Base-by-base conservation (phyloP, 37 sponge, comb jelly and placozoan species). In the Aplysina aerophoba region DNA sequence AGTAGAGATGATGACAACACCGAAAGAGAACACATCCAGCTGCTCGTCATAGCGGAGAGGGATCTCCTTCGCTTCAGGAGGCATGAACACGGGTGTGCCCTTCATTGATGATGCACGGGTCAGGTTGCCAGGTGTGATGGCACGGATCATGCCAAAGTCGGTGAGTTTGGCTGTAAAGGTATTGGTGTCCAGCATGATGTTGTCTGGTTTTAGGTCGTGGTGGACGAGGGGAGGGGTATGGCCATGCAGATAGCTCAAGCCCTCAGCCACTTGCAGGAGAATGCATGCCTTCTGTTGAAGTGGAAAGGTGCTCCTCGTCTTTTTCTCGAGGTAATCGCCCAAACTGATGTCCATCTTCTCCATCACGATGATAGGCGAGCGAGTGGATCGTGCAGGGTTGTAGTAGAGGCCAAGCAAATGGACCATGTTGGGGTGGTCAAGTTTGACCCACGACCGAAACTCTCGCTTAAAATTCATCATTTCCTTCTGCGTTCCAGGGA, bases 261-360 rank as follows among this genome's bases (percentile, higher is more conserved):
- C 78, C 44, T 15, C 54, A 24, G 54, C 44, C 15, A 75, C 78
- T 11, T 75, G 78, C 16, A 36, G 54, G 12, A 75, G 53, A 41
- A 75, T 38, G 22, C 40, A 40, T 12, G 41, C 54, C 78, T 75
- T 75, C 44, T 75, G 50, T 13, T 36, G 21, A 36, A 75, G 54
- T 22, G 78, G 78, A 40, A 75, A 50, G 21, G 22, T 1, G 25
- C 41, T 17, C 0, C 54, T 15, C 24, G 2, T 75, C 4, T 36
- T 19, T 8, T 17, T 1, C 25, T 75, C 78, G 24, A 75, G 54
- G 78, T 40, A 44, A 0, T 24, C 19, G 4, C 50, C 24, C 14
- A 75, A 44, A 22, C 78, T 40, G 53, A 75, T 75, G 14, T 75
- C 78, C 78, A 75, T 75, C 78, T 50, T 75, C 53, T 75, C 78